Percentiles rank a stretch among this genome's conserved stretches.
phyloP scores from a whole-genome alignment of 2,888 invertebrate species.

The Dendrolimus pini region DNA sequence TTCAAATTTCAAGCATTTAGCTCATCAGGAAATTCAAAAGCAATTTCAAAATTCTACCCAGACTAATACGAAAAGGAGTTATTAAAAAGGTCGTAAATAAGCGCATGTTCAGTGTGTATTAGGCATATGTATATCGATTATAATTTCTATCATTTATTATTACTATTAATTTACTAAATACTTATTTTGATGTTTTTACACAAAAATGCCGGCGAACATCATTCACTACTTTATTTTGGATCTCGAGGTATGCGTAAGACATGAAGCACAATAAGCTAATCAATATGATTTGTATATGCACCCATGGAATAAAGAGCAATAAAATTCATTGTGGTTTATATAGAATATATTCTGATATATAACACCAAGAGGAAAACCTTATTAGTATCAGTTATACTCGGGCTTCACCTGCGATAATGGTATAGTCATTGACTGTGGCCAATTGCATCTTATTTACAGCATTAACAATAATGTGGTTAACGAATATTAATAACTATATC shows the following conservation, averaged over 20 bases:
- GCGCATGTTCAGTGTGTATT: not conserved
- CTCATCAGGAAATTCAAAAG: too few relatives aligned
- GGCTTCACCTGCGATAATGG: too few relatives aligned
- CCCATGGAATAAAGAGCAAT: not conserved
- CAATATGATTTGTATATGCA: not conserved
- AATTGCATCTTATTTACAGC: too few relatives aligned
- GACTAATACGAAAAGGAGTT: too few relatives aligned
- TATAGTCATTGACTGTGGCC: too few relatives aligned
- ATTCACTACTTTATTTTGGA: not conserved
- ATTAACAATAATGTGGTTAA: too few relatives aligned
- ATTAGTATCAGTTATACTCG: too few relatives aligned
- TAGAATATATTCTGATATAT: too few relatives aligned
- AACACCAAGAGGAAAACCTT: too few relatives aligned
- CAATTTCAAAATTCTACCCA: too few relatives aligned
- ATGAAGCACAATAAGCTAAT: not conserved
- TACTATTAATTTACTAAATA: not conserved
- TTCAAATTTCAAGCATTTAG: too few relatives aligned
- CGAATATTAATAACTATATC: too few relatives aligned
- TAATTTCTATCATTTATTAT: not conserved
- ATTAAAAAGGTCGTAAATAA: not conserved
- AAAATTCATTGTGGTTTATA: constrained; percentile 1
- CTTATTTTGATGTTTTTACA: constrained; percentile 1
- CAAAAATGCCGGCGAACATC: not conserved
- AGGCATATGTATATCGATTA: not conserved
- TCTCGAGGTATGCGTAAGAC: not conserved